These are phyloP conservation scores for Calephelis virginiensis DNA, from an alignment of 1,140 invertebrate species.

Conservation along the genomic window DNA sequence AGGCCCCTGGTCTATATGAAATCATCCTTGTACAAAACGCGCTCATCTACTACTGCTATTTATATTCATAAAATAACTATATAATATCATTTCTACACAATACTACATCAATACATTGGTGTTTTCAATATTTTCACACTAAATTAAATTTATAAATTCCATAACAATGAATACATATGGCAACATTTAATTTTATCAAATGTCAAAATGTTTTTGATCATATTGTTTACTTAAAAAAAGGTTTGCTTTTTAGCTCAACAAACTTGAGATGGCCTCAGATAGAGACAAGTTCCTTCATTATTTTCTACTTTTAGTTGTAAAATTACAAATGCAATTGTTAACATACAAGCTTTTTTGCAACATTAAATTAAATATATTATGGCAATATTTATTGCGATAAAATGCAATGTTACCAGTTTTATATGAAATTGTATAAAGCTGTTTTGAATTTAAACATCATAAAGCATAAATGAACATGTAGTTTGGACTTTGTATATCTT, in stretches of 20 bases:
- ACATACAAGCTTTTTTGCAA: too few relatives aligned
- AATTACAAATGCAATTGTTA: too few relatives aligned
- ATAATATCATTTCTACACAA: not conserved
- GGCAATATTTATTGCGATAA: not conserved
- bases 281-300: too few relatives aligned
- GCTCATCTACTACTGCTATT: conserved; percentile 2
- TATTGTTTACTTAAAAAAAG: too few relatives aligned
- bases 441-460: not conserved
- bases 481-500: too few relatives aligned
- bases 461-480: not conserved
- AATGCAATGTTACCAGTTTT: not conserved
- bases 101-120: not conserved
- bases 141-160: not conserved
- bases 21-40: conserved; percentile 8
- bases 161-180: not conserved
- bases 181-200: not conserved
- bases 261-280: too few relatives aligned
- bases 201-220: not conserved
- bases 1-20: not conserved
- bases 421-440: not conserved
- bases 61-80: conserved; percentile 3
- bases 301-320: too few relatives aligned
- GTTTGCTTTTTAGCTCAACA: too few relatives aligned
- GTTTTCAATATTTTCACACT: not conserved
- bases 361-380: too few relatives aligned